phyloP scores from a whole-genome alignment of 2,797 vertebrate genomes.

The Enoplosus armatus region DNA sequence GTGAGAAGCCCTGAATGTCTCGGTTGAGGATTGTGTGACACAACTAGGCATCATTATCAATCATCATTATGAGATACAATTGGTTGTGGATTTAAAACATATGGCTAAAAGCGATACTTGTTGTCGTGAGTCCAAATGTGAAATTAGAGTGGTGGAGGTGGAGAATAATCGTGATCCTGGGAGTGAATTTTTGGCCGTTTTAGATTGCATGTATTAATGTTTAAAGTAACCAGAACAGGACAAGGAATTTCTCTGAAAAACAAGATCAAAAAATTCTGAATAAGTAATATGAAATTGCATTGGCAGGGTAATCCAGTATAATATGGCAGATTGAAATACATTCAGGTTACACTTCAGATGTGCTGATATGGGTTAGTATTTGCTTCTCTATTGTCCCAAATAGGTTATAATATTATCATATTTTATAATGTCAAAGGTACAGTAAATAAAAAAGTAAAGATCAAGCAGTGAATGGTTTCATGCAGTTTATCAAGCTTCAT shows the following conservation, averaged over 20 bases:
- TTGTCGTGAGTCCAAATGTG: neutral
- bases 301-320: neutral
- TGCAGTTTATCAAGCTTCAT: constrained; percentile 15
- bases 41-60: neutral
- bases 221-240: neutral
- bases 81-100: constrained; percentile 40
- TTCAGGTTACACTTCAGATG: neutral
- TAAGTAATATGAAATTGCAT: neutral
- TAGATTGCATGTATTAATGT: neutral
- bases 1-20: neutral
- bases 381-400: neutral
- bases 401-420: too few species aligned
- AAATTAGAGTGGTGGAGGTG: neutral
- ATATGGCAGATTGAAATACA: neutral
- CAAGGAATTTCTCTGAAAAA: neutral
- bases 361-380: neutral
- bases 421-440: neutral
- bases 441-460: neutral
- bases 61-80: constrained; percentile 45
- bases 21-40: neutral
- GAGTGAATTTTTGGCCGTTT: neutral
- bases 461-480: neutral
- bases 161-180: neutral
- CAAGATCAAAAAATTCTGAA: neutral
- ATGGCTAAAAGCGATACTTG: too few species aligned